phyloP scores from a whole-genome alignment of 2,113 vertebrate species.

The Leptobrachium ailaonicum region DNA sequence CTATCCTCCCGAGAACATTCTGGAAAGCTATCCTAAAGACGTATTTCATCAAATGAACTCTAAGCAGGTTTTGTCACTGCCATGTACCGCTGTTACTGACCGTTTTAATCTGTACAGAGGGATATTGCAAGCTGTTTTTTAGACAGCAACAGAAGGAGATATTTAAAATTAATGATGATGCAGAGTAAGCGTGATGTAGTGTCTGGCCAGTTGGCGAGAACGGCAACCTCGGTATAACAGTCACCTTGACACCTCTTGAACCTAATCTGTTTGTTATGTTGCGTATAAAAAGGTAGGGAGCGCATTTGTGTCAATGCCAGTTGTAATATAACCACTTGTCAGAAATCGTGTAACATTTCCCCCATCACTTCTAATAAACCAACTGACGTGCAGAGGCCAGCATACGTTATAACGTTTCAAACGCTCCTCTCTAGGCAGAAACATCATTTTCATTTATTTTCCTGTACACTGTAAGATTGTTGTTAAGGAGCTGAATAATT shows the following conservation, averaged over 20 bases:
- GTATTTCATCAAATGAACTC: conserved; percentile 28
- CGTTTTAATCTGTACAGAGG: conserved; percentile 45
- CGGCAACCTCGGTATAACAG: conserved; percentile 25
- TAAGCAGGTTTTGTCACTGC: conserved; percentile 36
- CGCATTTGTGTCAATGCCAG: conserved; percentile 11
- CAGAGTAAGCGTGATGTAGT: conserved; percentile 30
- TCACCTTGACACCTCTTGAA: conserved; percentile 47
- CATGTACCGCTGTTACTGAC: conserved; percentile 34
- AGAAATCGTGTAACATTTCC: conserved; percentile 24
- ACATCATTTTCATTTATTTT: too few relatives aligned
- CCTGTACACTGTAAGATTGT: too few relatives aligned
- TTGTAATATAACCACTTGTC: conserved; percentile 15
- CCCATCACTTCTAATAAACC: not conserved
- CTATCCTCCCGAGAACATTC: conserved; percentile 4
- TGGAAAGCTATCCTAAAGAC: conserved; percentile 18
- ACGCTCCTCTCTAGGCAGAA: too few relatives aligned
- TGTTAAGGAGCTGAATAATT: too few relatives aligned
- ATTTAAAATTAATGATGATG: conserved; percentile 49
- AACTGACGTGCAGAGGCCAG: not conserved
- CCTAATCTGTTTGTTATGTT: conserved; percentile 36
- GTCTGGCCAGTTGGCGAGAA: conserved; percentile 40
- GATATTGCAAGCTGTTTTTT: conserved; percentile 44
- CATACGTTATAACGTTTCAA: not conserved
- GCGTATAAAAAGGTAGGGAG: conserved; percentile 20
- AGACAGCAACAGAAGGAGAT: conserved; percentile 48